These are phyloP conservation scores for Spodoptera frugiperda DNA, from an alignment of 1,140 invertebrate genomes.

Conservation along the genomic window DNA sequence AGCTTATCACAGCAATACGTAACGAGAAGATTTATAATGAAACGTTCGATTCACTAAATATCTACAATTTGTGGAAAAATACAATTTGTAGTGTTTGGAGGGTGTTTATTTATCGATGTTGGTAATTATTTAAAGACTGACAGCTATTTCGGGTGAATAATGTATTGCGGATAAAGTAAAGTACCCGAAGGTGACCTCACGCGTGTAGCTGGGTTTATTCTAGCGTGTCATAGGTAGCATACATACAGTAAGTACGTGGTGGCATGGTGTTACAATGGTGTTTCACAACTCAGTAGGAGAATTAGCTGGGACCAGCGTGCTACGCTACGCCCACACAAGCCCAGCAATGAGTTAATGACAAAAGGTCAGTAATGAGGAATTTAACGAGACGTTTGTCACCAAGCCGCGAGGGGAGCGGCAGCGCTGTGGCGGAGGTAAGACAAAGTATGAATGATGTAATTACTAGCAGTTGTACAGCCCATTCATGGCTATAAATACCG, in stretches of 20 bases:
- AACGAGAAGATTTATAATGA: not conserved
- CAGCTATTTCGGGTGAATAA: too few relatives aligned
- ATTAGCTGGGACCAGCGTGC: not conserved
- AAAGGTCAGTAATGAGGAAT: not conserved
- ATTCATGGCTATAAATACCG: constrained; percentile 56
- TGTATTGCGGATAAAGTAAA: too few relatives aligned
- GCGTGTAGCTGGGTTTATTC: too few relatives aligned
- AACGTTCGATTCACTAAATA: not conserved
- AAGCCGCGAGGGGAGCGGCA: not conserved
- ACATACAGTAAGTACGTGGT: too few relatives aligned
- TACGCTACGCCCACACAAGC: not conserved
- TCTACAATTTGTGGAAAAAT: constrained; percentile 7
- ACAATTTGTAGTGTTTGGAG: not conserved
- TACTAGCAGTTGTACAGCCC: constrained; percentile 48
- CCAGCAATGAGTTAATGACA: not conserved
- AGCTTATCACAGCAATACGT: not conserved
- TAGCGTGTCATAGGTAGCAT: too few relatives aligned
- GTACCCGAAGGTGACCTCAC: too few relatives aligned
- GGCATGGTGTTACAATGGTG: too few relatives aligned
- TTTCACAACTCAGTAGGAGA: not conserved
- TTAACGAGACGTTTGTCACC: not conserved
- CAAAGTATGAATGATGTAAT: constrained; percentile 56
- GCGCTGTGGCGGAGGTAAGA: not conserved
- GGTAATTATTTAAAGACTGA: not conserved
- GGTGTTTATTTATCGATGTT: not conserved